phyloP scores from a whole-genome alignment of 1,140 invertebrate genomes.

The Campoletis sonorensis region DNA sequence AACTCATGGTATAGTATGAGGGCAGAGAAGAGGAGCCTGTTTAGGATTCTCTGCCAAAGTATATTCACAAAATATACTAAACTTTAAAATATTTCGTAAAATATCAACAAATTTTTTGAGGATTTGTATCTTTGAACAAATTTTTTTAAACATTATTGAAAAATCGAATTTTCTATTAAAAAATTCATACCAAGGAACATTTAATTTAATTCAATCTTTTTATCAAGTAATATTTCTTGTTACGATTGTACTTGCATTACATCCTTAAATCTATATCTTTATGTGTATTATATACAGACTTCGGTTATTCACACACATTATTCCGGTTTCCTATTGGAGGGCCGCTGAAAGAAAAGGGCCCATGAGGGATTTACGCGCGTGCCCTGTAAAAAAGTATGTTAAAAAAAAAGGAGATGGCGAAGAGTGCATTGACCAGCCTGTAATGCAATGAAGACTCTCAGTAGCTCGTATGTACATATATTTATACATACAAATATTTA shows the following conservation, averaged over 20 bases:
- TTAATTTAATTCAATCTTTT: no score
- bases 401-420: background rate
- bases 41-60: constrained; percentile 52
- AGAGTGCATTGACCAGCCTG: constrained; percentile 22
- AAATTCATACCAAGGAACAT: no score
- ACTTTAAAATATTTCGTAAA: background rate
- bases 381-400: background rate
- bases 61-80: background rate
- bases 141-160: no score
- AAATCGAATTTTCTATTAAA: no score
- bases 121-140: no score
- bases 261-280: constrained; percentile 19
- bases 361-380: constrained; percentile 29
- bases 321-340: constrained; percentile 55
- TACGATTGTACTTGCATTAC: no score
- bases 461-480: background rate
- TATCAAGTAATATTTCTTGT: no score
- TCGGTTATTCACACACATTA: constrained; percentile 30
- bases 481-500: background rate
- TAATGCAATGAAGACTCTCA: constrained; percentile 25
- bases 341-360: background rate
- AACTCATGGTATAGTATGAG: constrained; percentile 12
- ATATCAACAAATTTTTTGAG: no score
- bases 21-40: constrained; percentile 28
- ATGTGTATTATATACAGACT: no score